These are phyloP conservation scores for Zapus hudsonius DNA, from an alignment of 2,113 vertebrate genomes.

Conservation along the genomic window DNA sequence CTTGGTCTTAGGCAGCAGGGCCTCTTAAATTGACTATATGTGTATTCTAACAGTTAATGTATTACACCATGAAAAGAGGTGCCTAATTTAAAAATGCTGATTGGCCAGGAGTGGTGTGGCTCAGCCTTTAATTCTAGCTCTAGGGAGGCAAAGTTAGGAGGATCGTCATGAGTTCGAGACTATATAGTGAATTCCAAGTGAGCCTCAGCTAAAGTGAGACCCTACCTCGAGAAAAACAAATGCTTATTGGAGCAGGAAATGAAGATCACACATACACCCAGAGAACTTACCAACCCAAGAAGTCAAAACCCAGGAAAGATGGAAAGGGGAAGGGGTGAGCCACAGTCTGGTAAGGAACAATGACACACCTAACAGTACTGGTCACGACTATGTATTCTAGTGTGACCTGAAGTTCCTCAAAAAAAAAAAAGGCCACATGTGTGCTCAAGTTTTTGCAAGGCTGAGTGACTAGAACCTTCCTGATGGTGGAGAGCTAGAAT, in stretches of 20 bases:
- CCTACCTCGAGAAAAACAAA: too few species aligned
- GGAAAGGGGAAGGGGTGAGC: background rate
- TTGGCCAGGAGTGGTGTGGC: too few species aligned
- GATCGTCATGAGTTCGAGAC: too few species aligned
- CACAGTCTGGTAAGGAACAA: background rate
- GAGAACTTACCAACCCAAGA: background rate
- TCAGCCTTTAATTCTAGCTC: too few species aligned
- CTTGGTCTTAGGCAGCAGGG: too few species aligned
- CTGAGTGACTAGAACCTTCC: background rate
- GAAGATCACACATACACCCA: background rate
- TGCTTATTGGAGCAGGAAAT: background rate
- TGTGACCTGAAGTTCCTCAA: background rate
- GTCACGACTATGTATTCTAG: background rate
- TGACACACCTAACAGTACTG: accelerated
- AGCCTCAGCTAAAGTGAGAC: too few species aligned
- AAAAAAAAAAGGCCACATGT: accelerated
- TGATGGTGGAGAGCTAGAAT: background rate
- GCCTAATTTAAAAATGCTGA: background rate
- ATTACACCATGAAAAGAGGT: background rate
- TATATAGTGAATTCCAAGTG: too few species aligned
- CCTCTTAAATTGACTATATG: too few species aligned
- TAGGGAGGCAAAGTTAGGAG: too few species aligned
- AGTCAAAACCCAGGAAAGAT: background rate
- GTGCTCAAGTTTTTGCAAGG: background rate
- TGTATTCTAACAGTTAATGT: background rate